Evolutionary conservation across 2,888 invertebrate genomes (phyloP).

Genomic region (Lycophotia porphyrea): DNA sequence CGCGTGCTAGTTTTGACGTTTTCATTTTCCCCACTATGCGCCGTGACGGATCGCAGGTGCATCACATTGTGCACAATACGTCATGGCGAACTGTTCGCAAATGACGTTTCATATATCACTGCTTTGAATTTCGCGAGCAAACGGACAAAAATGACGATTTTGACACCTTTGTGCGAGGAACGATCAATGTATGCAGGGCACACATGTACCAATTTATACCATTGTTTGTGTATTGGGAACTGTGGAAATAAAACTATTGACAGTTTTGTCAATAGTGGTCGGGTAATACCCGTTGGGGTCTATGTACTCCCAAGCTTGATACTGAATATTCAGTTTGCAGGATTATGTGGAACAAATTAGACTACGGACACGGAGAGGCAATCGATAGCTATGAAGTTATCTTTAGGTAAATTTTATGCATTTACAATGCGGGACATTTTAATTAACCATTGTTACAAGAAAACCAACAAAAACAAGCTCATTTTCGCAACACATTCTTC

Average conservation of each 20-base stretch:
- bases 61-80: slow-evolving; percentile 67
- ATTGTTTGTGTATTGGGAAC: slow-evolving; percentile 47
- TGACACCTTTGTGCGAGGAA: slow-evolving; percentile 58
- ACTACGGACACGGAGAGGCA: too few species aligned
- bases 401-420: neutral
- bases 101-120: slow-evolving; percentile 73
- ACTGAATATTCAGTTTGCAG: slow-evolving; percentile 20
- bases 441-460: neutral
- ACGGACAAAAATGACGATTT: slow-evolving; percentile 65
- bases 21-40: slow-evolving; percentile 70
- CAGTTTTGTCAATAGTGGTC: slow-evolving; percentile 30
- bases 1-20: slow-evolving; percentile 67
- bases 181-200: slow-evolving; percentile 44
- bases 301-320: neutral
- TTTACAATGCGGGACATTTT: neutral
- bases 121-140: slow-evolving; percentile 59
- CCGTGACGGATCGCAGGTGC: slow-evolving; percentile 76
- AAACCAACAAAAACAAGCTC: neutral
- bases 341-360: neutral
- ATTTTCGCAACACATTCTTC: neutral
- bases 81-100: slow-evolving; percentile 68
- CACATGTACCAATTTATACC: slow-evolving; percentile 47
- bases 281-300: neutral
- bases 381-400: neutral
- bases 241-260: slow-evolving; percentile 39